Evolutionary conservation across 2,888 invertebrate genomes (phyloP), one percentile per base, ranked within the genome.

Genomic region (Lepeophtheirus nordmannii): DNA sequence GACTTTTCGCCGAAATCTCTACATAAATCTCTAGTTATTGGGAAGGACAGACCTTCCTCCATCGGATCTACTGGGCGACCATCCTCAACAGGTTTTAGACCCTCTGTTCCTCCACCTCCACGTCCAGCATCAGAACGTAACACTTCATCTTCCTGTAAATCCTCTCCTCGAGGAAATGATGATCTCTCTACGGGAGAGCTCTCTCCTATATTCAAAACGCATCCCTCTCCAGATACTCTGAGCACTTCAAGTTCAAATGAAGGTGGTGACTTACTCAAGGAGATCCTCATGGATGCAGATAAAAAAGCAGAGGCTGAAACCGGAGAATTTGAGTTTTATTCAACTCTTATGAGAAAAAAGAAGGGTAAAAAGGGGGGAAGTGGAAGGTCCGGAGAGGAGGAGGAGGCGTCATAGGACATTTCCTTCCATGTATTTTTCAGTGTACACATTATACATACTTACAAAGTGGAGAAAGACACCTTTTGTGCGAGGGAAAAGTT

Each of bases 261-360:
- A 30, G 30, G 30, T 30, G 64, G 46, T 8, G 64, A 64, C 30
- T 56, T 64, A 14, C 46, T 64, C 56, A 46, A 56, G 22, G 64
- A 64, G 40, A 64, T 64, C 22, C 56, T 64, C 10, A 64, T 56
- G 56, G 30, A 30, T 30, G 30, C 30, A 5, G 30, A 30, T 30
- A 30, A 30, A 30, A 30, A 30, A 30, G 30, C 30, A 30, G 64
- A 64, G 20, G 23, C 56, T 10, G 46, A 56, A 22, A 23, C 64
- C 10, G 56, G 56, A 12, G 64, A 22, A n/a, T 23, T 56, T 20
- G 39, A 39, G n/a, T 23, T 56, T 10, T 46, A 56, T 30, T 23
- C 22, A 11, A 64, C 41, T 14, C 64, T 64, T 14, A 64, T 56
- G 53, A 64, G 56, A 56, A 64, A 64, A 9, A 41, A 53, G 30